Conservation (phyloP, 1,140 invertebrate species). For the Trypoxylus dichotomus region DNA sequence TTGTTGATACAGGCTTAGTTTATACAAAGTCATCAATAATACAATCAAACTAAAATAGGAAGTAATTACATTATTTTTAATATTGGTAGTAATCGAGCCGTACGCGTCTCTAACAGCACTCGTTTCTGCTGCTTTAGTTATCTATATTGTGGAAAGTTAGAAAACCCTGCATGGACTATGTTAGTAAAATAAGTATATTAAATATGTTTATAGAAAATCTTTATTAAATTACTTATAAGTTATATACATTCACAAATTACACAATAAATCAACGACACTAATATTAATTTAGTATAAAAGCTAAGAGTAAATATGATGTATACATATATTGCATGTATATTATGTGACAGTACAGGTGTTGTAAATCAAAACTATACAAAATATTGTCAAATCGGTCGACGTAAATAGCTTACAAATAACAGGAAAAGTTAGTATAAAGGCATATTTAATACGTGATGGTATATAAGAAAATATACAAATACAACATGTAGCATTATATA, state of each 20-base stretch:
- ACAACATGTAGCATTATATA: background rate
- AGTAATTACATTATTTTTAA: too few relatives aligned
- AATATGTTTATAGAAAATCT: constrained; percentile 25
- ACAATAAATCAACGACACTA: constrained; percentile 27
- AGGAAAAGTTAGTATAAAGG: constrained; percentile 11
- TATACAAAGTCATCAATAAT: too few relatives aligned
- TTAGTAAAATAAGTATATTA: background rate
- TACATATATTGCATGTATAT: constrained; percentile 26
- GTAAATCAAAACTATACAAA: constrained; percentile 28
- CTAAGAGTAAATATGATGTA: constrained; percentile 23
- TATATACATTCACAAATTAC: constrained; percentile 27
- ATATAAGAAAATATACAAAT: constrained; percentile 26
- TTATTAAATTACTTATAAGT: constrained; percentile 31
- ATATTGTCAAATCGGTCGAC: constrained; percentile 29
- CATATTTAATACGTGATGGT: constrained; percentile 14
- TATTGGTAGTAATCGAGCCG: too few relatives aligned
- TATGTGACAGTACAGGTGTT: constrained; percentile 22
- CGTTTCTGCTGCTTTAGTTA: too few relatives aligned
- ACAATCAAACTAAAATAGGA: too few relatives aligned
- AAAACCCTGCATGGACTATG: too few relatives aligned
- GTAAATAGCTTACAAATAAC: constrained; percentile 9
- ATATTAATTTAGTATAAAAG: constrained; percentile 31
- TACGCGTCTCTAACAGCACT: too few relatives aligned
- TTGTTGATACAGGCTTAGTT: too few relatives aligned
- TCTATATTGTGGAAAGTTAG: background rate